Evolutionary conservation across 2,113 vertebrate genomes (phyloP), one percentile per base, ranked within the genome.

Genomic region (Limnothrissa miodon): DNA sequence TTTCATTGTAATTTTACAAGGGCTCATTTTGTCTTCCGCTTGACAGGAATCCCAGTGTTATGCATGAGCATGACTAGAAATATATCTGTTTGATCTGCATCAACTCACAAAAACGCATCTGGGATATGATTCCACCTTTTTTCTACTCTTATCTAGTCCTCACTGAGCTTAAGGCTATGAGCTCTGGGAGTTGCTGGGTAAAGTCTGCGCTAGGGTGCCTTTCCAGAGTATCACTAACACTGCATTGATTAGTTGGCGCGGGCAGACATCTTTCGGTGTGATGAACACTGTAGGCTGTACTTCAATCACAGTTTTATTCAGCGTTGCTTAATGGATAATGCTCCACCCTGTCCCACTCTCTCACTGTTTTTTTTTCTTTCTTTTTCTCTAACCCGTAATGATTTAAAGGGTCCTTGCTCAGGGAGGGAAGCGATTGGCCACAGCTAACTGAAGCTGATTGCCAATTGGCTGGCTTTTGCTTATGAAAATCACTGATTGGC

Each of bases 331-430:
- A 86, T 84, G 82, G 48, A 81, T 39, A 6, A 39, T 23, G 5
- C 33, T 39, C 21, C 83, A 21, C 39, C 9, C 33, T 44, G 21
- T 46, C 39, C 66, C 84, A 33, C 11, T 33, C 79, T 53, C 25
- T 86, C 70, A 78, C 51, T 46, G 39, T 80, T n/a, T 15, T 42
- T 42, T 42, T 42, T 42, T 42, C 42, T 4, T 42, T 6, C 42
- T 42, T n/a, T n/a, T n/a, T n/a, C n/a, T n/a, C n/a, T 33, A 82
- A 29, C n/a, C 78, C 78, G 51, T 44, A 39, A 74, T 81, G 83
- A 91, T 85, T 89, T 91, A 91, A 93, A 89, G 88, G 89, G 88
- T 86, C 87, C 19, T 6, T 56, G 51, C 19, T 21, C 21, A 5
- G 19, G 51, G 51, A 4, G 3, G 51, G 21, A 56, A 56, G 19